A percentile compares a stretch with the other conserved stretches of the same genome.
Conservation (phyloP, 2,888 invertebrate species). For the Coremacera marginata region DNA sequence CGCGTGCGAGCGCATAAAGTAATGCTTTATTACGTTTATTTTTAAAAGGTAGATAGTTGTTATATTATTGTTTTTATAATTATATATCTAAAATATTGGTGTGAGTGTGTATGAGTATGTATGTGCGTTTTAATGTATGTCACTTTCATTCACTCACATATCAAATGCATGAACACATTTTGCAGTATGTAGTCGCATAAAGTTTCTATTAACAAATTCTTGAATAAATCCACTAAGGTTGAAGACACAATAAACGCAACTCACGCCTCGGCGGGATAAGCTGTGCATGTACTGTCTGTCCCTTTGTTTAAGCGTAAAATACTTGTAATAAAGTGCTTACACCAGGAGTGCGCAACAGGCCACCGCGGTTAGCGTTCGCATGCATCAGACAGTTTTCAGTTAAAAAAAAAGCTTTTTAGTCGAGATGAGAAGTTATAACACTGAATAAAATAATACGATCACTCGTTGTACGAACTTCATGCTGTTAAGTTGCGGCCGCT, state of each 20-base stretch:
- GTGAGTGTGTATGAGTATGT: background rate
- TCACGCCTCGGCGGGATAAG: background rate
- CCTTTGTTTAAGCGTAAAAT: background rate
- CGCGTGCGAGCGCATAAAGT: constrained; percentile 12
- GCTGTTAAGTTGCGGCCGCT: too few relatives aligned
- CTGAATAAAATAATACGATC: too few relatives aligned
- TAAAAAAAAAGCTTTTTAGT: too few relatives aligned
- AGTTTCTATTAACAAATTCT: background rate
- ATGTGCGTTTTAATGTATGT: background rate
- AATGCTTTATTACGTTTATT: constrained; percentile 14
- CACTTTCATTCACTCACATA: background rate
- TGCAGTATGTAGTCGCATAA: background rate
- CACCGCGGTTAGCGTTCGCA: too few relatives aligned
- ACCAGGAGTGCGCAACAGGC: too few relatives aligned
- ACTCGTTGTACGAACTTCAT: too few relatives aligned
- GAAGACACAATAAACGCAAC: background rate
- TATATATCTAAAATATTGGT: background rate
- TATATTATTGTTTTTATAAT: background rate
- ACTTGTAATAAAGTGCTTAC: background rate
- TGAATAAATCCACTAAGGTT: background rate
- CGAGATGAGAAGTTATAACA: too few relatives aligned
- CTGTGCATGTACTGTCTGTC: background rate
- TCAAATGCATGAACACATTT: background rate
- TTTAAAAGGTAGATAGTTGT: background rate
- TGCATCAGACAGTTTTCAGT: too few relatives aligned